Conservation (phyloP, 2,888 invertebrate genomes). For the Cremastinae sp. region DNA sequence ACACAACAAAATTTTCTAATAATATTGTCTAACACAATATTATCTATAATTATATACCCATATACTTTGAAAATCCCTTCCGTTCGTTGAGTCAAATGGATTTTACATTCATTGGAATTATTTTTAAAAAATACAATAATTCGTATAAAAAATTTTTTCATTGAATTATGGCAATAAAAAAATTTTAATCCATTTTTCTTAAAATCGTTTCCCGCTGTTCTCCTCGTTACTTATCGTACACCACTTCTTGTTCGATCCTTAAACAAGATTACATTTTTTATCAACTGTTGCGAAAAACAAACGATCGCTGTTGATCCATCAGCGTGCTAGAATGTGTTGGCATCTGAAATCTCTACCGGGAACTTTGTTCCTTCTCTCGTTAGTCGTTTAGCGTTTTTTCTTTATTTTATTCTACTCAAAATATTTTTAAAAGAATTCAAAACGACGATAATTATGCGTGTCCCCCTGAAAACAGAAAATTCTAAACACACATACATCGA, state of each 20-base stretch:
- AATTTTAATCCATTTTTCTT: too few species aligned
- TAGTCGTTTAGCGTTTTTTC: conserved; percentile 3
- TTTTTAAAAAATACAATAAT: background rate
- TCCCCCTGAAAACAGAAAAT: conserved; percentile 56
- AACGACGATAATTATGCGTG: conserved; percentile 35
- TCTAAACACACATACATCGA: conserved; percentile 75
- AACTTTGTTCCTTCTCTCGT: conserved; percentile 17
- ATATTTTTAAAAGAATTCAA: background rate
- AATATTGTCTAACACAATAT: conserved; percentile 35
- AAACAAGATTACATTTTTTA: background rate
- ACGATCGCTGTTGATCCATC: conserved; percentile 3
- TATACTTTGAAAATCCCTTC: conserved; percentile 6
- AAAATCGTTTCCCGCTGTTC: too few species aligned
- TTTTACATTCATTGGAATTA: conserved; percentile 3
- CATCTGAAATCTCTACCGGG: conserved; percentile 5
- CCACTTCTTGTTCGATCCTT: too few species aligned
- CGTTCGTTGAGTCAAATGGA: conserved; percentile 8
- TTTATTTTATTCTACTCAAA: conserved; percentile 4
- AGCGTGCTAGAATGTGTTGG: conserved; percentile 25
- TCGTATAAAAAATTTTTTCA: too few species aligned
- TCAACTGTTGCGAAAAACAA: background rate
- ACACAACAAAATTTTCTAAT: conserved; percentile 29
- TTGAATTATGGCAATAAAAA: too few species aligned
- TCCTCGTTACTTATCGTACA: background rate
- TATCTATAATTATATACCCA: conserved; percentile 25